These are phyloP conservation scores for Drosophila triauraria DNA, from an alignment of 1,140 invertebrate genomes.

Conservation along the genomic window DNA sequence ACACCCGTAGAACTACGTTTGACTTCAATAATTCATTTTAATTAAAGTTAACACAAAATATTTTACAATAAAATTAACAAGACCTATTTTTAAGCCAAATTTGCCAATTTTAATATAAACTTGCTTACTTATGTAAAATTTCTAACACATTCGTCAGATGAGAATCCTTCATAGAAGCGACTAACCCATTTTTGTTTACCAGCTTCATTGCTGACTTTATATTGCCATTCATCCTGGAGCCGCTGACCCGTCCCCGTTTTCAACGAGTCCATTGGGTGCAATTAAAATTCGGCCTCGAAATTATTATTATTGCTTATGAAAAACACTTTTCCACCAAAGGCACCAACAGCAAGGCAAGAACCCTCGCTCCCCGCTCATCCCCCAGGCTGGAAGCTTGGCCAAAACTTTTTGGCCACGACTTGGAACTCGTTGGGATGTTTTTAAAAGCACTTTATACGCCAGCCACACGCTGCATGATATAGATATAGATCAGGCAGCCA, in stretches of 20 bases:
- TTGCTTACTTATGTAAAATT: not conserved
- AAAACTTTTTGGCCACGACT: slow-evolving; percentile 54
- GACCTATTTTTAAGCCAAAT: not conserved
- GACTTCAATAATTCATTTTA: too few relatives aligned
- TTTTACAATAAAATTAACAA: not conserved
- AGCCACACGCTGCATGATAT: slow-evolving; percentile 53
- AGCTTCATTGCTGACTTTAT: slow-evolving; percentile 17
- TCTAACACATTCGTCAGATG: too few relatives aligned
- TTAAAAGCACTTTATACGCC: slow-evolving; percentile 81
- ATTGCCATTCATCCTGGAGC: slow-evolving; percentile 24
- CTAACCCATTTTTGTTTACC: slow-evolving; percentile 29
- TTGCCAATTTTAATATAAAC: not conserved
- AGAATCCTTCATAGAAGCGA: not conserved
- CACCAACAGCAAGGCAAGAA: not conserved
- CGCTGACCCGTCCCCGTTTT: slow-evolving; percentile 40
- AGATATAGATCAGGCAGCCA: slow-evolving; percentile 39
- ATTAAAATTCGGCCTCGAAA: slow-evolving; percentile 80
- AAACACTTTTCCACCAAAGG: slow-evolving; percentile 65
- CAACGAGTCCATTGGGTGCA: slow-evolving; percentile 76
- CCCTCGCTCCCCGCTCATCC: slow-evolving; percentile 13
- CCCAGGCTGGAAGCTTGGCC: slow-evolving; percentile 19
- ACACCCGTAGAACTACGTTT: too few relatives aligned
- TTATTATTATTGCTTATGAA: slow-evolving; percentile 82
- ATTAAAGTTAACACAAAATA: not conserved
- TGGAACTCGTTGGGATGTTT: slow-evolving; percentile 64